Percentiles rank a stretch among this genome's conserved stretches.
These are phyloP conservation scores for Cherax destructor DNA, from an alignment of 1,140 invertebrate species.

Conservation along the genomic window DNA sequence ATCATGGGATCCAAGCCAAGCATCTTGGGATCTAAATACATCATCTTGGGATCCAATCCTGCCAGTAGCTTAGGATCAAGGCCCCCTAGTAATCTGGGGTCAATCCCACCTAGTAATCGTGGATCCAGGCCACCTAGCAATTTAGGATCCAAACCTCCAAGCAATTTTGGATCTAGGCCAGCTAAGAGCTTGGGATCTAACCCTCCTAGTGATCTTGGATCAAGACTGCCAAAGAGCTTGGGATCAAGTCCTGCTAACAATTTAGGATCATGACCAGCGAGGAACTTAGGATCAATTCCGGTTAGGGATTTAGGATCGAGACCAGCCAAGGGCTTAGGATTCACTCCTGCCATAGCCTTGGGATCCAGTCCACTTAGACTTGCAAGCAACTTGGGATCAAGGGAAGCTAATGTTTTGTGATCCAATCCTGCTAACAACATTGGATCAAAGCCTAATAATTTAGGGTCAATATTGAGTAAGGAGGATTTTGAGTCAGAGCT, in stretches of 20 bases:
- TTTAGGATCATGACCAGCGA: conserved; percentile 67
- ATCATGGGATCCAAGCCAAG: conserved; percentile 71
- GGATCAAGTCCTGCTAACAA: conserved; percentile 54
- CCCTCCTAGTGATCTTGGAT: conserved; percentile 68
- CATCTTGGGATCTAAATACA: conserved; percentile 71
- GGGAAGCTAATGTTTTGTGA: conserved; percentile 48
- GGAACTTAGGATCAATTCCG: conserved; percentile 70
- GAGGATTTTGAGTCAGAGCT: conserved; percentile 41
- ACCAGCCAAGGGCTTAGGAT: conserved; percentile 44
- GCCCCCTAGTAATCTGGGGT: conserved; percentile 67
- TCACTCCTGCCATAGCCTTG: conserved; percentile 43
- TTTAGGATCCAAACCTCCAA: conserved; percentile 72
- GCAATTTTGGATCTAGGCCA: conserved; percentile 67
- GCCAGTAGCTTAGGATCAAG: conserved; percentile 71
- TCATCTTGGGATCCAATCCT: conserved; percentile 67
- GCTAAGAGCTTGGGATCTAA: conserved; percentile 72
- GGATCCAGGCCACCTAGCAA: conserved; percentile 70
- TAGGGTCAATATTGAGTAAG: conserved; percentile 58
- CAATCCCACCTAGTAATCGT: conserved; percentile 68
- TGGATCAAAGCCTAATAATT: conserved; percentile 72
- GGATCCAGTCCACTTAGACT: conserved; percentile 70
- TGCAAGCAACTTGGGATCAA: conserved; percentile 72
- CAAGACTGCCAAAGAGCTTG: conserved; percentile 60
- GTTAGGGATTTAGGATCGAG: conserved; percentile 53
- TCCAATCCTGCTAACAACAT: conserved; percentile 68